phyloP scores from a whole-genome alignment of 1,140 invertebrate species.

The Venturia canescens region DNA sequence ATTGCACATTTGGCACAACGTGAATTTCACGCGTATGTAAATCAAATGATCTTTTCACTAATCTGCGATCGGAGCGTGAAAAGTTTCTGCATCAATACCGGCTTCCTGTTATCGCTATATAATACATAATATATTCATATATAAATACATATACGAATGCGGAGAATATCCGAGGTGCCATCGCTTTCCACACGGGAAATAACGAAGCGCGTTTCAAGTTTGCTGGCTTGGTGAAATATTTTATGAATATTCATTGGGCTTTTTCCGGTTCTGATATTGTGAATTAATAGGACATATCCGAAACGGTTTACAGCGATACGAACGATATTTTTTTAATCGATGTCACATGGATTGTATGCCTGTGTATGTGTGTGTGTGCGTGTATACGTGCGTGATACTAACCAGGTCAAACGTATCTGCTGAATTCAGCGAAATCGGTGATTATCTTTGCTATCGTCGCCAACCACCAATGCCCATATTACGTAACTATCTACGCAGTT shows the following conservation, averaged over 20 bases:
- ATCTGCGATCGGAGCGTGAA: not conserved
- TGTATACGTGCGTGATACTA: not conserved
- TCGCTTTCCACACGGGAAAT: not conserved
- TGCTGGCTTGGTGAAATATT: not conserved
- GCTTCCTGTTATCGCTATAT: not conserved
- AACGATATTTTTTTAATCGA: slow-evolving; percentile 14
- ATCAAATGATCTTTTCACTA: not conserved
- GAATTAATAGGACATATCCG: slow-evolving; percentile 23
- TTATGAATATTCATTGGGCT: slow-evolving; percentile 20
- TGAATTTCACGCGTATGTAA: not conserved
- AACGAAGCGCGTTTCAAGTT: not conserved
- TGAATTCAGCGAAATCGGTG: slow-evolving; percentile 11
- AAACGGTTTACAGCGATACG: not conserved
- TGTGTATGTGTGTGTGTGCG: not conserved
- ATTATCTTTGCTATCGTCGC: not conserved
- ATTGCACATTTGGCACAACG: too few relatives aligned
- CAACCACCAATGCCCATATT: not conserved
- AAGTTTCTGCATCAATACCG: not conserved
- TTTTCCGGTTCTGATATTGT: not conserved
- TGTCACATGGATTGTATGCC: not conserved
- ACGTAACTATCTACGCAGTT: not conserved
- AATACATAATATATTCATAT: not conserved
- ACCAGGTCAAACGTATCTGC: not conserved
- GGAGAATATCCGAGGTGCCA: not conserved
- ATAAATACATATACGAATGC: not conserved